A percentile compares a stretch with the other conserved stretches of the same genome.
phyloP scores from a whole-genome alignment of 2,797 vertebrate species.

The Acanthopagrus latus region DNA sequence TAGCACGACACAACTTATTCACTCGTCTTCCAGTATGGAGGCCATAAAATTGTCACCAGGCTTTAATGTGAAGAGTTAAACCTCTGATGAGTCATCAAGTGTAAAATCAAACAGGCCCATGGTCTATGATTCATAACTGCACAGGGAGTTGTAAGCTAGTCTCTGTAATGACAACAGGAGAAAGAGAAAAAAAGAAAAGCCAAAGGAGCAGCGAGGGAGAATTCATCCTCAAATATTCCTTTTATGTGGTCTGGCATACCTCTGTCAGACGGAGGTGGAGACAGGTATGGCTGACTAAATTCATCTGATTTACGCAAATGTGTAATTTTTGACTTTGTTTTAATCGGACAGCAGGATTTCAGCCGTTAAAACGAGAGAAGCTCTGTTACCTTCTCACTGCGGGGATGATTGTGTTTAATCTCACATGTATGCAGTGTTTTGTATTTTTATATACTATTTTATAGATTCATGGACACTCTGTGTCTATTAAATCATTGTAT shows the following conservation, averaged over 20 bases:
- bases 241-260: slow-evolving; percentile 47
- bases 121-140: slow-evolving; percentile 66
- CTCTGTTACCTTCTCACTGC: background rate
- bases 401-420: slow-evolving; percentile 14
- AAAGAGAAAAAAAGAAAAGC: background rate
- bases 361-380: background rate
- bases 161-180: slow-evolving; percentile 61
- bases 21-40: slow-evolving; percentile 44
- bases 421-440: slow-evolving; percentile 17
- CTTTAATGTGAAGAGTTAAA: slow-evolving; percentile 75
- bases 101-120: slow-evolving; percentile 67
- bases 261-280: slow-evolving; percentile 46
- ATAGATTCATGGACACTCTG: slow-evolving; percentile 23
- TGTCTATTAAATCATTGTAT: slow-evolving; percentile 14
- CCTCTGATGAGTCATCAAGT: slow-evolving; percentile 78
- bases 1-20: slow-evolving; percentile 38
- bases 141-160: slow-evolving; percentile 65
- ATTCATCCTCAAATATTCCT: slow-evolving; percentile 54
- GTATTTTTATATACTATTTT: slow-evolving; percentile 19
- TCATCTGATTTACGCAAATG: slow-evolving; percentile 23
- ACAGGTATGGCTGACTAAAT: slow-evolving; percentile 49
- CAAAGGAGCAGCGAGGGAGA: slow-evolving; percentile 50
- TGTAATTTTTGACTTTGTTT: background rate
- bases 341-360: slow-evolving; percentile 16
- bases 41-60: slow-evolving; percentile 74